Base-by-base conservation (phyloP, 2,888 invertebrate genomes). In the Pheosia tremula region DNA sequence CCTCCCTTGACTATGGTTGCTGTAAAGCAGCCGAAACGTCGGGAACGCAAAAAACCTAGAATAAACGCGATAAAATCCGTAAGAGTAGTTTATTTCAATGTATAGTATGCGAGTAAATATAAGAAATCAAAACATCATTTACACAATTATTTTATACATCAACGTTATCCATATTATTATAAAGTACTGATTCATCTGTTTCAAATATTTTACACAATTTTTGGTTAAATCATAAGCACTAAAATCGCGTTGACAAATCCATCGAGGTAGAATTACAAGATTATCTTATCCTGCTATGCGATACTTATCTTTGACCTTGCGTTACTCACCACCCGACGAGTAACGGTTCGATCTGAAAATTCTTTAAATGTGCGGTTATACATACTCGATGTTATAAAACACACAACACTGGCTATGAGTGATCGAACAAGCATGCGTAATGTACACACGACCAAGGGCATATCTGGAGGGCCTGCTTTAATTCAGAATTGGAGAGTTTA, bases 271-370 rank as follows among this genome's bases (percentile, higher is more conserved):
- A 37, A 55, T 39, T 55, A 39, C 55, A 39, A 39, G 38, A 38
- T 55, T 38, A 54, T 54, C 53, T 54, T 54, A 37, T 54, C 53
- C 36, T 54, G 5, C 3, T 10, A 7, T 39, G 39, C 7, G n/a
- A 55, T 39, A 4, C 55, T 55, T 55, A 55, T 55, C 55, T 13
- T 55, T 39, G 8, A 39, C 55, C 55, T 55, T 55, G 55, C 24
- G 39, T 55, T 55, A n/a, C n/a, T 55, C 55, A 55, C 55, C 38
- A 53, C 36, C 36, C 37, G 53, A 7, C 37, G 36, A 4, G 47
- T 47, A 47, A 37, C 39, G 11, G 38, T 39, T 38, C 39, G 39
- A 38, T 55, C 39, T n/a, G 39, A 54, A 54, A 9, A 54, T 38
- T 38, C 37, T 9, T 4, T 38, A 54, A 50, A 50, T 24, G 9